Percentiles rank a stretch among this genome's conserved stretches.
Conservation (phyloP, 2,797 vertebrate genomes). For the Arctocebus calabarensis region DNA sequence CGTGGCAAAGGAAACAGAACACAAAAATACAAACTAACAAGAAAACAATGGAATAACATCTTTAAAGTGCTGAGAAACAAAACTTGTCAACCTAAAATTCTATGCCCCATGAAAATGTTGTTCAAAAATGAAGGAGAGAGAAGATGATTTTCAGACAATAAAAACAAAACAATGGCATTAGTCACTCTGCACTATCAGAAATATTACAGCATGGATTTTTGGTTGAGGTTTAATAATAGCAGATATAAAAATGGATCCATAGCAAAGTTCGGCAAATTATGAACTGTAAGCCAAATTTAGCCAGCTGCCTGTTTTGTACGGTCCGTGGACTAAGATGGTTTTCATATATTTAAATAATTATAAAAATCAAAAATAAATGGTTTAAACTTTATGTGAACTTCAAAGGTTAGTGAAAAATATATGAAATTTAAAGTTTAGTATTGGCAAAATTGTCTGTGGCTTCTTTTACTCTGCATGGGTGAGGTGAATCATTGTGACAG, state of each 20-base stretch:
- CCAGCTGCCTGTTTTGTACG: neutral
- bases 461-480: neutral
- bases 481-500: neutral
- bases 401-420: neutral
- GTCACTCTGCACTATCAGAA: neutral
- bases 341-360: neutral
- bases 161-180: neutral
- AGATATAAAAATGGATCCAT: neutral
- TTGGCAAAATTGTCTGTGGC: neutral
- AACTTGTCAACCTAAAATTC: neutral
- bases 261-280: neutral
- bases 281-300: neutral
- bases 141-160: conserved; percentile 2
- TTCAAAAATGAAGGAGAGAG: conserved; percentile 19
- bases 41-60: neutral
- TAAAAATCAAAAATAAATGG: neutral
- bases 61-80: neutral
- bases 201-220: neutral
- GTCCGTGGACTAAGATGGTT: neutral
- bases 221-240: neutral
- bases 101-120: neutral
- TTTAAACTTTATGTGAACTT: conserved; percentile 37
- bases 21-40: neutral
- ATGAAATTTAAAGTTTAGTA: neutral
- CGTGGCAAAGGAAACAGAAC: neutral